Evolutionary conservation across 2,113 vertebrate genomes (phyloP).

Genomic region (Phylloscopus trochilus): DNA sequence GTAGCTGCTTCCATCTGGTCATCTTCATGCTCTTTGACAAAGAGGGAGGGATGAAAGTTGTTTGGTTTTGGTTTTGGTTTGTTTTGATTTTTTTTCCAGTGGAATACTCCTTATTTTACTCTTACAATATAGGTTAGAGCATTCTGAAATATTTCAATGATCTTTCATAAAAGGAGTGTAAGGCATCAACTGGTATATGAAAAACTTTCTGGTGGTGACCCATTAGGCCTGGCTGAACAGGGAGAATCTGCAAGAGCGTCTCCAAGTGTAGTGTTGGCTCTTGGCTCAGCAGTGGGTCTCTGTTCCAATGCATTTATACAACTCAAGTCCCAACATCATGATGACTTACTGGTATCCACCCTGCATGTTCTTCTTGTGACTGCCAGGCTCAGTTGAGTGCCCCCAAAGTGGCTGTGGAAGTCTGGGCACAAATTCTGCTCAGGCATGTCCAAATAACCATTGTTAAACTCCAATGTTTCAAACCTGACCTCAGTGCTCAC

Average conservation of each 20-base stretch:
- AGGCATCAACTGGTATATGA: background rate
- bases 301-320: background rate
- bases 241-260: background rate
- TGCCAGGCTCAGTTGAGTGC: background rate
- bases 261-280: background rate
- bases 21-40: background rate
- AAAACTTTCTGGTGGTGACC: background rate
- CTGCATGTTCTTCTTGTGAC: background rate
- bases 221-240: background rate
- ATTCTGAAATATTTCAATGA: background rate
- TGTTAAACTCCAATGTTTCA: background rate
- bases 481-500: background rate
- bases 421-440: background rate
- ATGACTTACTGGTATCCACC: fast-evolving
- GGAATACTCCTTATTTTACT: background rate
- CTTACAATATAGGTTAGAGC: background rate
- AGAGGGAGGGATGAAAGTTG: background rate
- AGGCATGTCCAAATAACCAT: no score
- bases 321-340: background rate
- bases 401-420: background rate
- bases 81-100: background rate
- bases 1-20: background rate
- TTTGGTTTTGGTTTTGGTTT: background rate
- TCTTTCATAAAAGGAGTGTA: background rate
- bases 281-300: background rate